Conservation (phyloP, 2,797 vertebrate species). For the Gephyroberyx darwinii region DNA sequence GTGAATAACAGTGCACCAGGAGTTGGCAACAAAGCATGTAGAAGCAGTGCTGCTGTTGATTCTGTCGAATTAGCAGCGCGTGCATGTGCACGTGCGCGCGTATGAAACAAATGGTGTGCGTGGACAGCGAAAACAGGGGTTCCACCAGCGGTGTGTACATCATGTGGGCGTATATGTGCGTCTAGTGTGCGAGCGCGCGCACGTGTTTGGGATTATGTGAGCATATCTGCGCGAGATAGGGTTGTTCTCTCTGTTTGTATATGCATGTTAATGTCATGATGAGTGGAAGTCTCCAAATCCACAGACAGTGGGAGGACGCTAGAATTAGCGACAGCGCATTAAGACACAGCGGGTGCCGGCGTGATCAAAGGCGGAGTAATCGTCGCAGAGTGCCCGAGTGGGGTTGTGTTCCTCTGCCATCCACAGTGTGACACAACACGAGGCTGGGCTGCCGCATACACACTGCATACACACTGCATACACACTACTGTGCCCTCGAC, state of each 20-base stretch:
- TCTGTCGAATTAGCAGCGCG: constrained; percentile 66
- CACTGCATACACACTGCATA: constrained; percentile 12
- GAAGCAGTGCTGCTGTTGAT: constrained; percentile 61
- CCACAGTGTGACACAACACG: constrained; percentile 39
- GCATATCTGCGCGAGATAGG: constrained; percentile 45
- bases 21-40: constrained; percentile 63
- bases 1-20: constrained; percentile 63
- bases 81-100: constrained; percentile 50
- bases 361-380: constrained; percentile 75
- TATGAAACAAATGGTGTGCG: constrained; percentile 29
- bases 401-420: constrained; percentile 54
- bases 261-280: constrained; percentile 48
- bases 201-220: constrained; percentile 46
- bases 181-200: neutral
- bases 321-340: constrained; percentile 71
- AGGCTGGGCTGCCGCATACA: constrained; percentile 6
- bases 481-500: constrained; percentile 34
- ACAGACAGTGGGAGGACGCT: constrained; percentile 54
- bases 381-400: constrained; percentile 50
- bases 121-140: constrained; percentile 27
- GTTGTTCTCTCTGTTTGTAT: constrained; percentile 36
- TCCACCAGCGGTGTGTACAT: constrained; percentile 47
- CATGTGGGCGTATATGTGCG: constrained; percentile 36
- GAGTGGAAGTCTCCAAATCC: constrained; percentile 52
- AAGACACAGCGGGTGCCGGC: constrained; percentile 56